These are phyloP conservation scores for Druon quercuslanigerum DNA, from an alignment of 1,140 invertebrate genomes.

Conservation along the genomic window DNA sequence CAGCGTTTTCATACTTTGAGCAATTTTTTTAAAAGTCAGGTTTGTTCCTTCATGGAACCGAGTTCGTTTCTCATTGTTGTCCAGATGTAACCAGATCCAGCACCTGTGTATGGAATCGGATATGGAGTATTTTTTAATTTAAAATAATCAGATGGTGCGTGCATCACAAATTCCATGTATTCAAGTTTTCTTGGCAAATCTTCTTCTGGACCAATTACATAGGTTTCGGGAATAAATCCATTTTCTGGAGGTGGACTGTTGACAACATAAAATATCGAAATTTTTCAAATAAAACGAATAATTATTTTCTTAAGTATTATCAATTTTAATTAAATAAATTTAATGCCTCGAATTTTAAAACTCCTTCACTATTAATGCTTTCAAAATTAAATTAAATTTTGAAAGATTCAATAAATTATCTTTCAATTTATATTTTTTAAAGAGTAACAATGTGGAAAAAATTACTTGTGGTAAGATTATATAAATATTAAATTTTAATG, in stretches of 20 bases:
- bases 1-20: constrained; percentile 3
- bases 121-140: constrained; percentile 86
- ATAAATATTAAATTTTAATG: too few species aligned
- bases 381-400: too few species aligned
- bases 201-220: constrained; percentile 94
- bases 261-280: not conserved
- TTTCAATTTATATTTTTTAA: too few species aligned
- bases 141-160: constrained; percentile 94
- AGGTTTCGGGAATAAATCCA: constrained; percentile 92
- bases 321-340: too few species aligned
- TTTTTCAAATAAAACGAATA: too few species aligned
- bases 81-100: constrained; percentile 82
- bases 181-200: constrained; percentile 91
- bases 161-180: constrained; percentile 94
- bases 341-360: too few species aligned
- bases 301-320: too few species aligned
- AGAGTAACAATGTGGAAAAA: too few species aligned
- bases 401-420: too few species aligned
- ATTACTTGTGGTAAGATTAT: too few species aligned
- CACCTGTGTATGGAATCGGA: constrained; percentile 78
- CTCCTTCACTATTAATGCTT: too few species aligned
- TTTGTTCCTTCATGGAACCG: constrained; percentile 13
- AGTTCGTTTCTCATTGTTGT: constrained; percentile 74
- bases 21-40: constrained; percentile 6
- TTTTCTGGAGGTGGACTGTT: constrained; percentile 84